These are phyloP conservation scores for Urosaurus nigricauda DNA, from an alignment of 2,797 vertebrate genomes.

Conservation along the genomic window DNA sequence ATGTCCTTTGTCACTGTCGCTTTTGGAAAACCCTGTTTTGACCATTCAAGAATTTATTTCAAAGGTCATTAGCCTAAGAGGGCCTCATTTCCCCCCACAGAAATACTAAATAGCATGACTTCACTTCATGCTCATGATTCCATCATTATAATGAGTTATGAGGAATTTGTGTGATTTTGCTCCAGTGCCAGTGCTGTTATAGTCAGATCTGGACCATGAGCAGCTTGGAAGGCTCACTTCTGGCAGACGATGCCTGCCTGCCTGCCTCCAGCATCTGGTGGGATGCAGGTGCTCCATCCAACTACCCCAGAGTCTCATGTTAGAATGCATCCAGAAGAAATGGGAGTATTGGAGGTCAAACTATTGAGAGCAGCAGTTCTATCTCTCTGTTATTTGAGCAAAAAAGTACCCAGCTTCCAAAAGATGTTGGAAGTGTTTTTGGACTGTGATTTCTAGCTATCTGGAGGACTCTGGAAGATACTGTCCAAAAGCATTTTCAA, in stretches of 20 bases:
- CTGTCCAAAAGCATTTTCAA: no score
- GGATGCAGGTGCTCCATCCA: background rate
- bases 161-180: conserved; percentile 10
- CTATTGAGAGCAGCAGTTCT: background rate
- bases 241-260: background rate
- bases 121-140: conserved; percentile 37
- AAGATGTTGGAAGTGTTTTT: no score
- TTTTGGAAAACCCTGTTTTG: background rate
- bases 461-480: background rate
- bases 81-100: background rate
- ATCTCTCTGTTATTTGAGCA: background rate
- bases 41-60: conserved; percentile 1
- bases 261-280: background rate
- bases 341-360: background rate
- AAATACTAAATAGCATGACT: conserved; percentile 28
- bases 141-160: conserved; percentile 31
- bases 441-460: no score
- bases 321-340: background rate
- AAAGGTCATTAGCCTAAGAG: conserved; percentile 13
- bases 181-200: background rate
- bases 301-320: background rate
- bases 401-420: no score
- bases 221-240: background rate
- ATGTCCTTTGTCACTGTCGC: background rate
- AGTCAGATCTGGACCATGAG: background rate